A percentile compares a stretch with the other conserved stretches of the same genome.
Conservation (phyloP, 2,113 vertebrate genomes). For the Silurus meridionalis region DNA sequence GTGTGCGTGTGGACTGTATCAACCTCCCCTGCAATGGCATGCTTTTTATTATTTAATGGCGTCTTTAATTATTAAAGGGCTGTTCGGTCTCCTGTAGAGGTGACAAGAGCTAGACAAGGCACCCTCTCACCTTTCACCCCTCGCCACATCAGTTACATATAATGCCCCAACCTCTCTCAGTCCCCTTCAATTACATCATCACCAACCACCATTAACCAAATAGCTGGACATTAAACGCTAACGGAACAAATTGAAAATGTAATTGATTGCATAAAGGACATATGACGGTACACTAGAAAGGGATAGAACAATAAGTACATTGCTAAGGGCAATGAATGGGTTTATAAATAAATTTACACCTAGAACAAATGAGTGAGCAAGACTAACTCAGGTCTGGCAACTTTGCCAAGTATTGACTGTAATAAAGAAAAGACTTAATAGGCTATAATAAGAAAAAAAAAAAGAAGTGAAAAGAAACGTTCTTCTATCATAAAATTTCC, state of each 20-base stretch:
- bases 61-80: conserved; percentile 17
- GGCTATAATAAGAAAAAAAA: not conserved
- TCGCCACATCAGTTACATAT: not conserved
- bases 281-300: too few species aligned
- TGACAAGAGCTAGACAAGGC: conserved; percentile 8
- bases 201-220: not conserved
- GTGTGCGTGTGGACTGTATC: conserved; percentile 7
- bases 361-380: not conserved
- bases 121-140: conserved; percentile 8
- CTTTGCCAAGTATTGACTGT: not conserved
- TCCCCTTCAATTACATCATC: too few species aligned
- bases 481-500: too few species aligned
- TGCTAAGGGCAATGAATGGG: not conserved
- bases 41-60: conserved; percentile 19
- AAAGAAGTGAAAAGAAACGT: not conserved
- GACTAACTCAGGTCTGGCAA: not conserved
- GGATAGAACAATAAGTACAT: too few species aligned
- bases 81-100: not conserved
- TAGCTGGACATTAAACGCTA: not conserved
- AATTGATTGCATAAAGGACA: too few species aligned
- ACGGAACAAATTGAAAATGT: not conserved
- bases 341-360: too few species aligned
- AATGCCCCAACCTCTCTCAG: not conserved
- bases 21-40: not conserved
- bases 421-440: not conserved